Evolutionary conservation across 2,113 vertebrate species (phyloP).

Genomic region (Eulemur macaco): DNA sequence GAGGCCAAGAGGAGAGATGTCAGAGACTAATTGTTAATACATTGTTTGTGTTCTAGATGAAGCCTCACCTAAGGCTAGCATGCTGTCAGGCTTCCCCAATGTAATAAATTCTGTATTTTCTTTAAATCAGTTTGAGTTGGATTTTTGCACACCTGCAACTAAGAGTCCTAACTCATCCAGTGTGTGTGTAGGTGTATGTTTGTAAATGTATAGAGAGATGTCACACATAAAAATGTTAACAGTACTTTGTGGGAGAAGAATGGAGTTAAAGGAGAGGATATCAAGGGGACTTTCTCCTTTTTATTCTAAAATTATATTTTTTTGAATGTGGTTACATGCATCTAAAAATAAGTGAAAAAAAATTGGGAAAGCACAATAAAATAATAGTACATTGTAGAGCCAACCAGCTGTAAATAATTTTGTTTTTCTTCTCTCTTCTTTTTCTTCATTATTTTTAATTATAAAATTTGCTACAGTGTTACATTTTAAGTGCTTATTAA

Average conservation of each 20-base stretch:
- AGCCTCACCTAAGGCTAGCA: neutral
- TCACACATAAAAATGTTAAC: neutral
- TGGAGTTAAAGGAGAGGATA: neutral
- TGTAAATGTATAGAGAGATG: neutral
- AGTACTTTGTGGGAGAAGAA: neutral
- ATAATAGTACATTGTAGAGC: neutral
- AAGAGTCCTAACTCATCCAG: neutral
- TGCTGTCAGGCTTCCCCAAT: neutral
- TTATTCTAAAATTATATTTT: neutral
- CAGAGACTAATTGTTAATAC: neutral
- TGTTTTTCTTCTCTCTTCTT: too few species aligned
- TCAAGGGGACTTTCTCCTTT: neutral
- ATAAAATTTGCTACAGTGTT: too few species aligned
- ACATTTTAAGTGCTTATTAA: too few species aligned
- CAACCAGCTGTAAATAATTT: neutral
- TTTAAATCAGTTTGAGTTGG: neutral
- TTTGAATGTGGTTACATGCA: neutral
- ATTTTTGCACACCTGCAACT: neutral
- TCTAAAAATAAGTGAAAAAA: neutral
- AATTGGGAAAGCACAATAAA: neutral
- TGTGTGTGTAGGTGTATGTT: neutral
- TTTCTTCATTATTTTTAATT: too few species aligned
- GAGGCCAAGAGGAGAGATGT: neutral
- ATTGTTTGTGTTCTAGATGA: neutral
- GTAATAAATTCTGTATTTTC: neutral